Base-by-base conservation (phyloP, 1,140 invertebrate genomes). In the Cyclina sinensis region DNA sequence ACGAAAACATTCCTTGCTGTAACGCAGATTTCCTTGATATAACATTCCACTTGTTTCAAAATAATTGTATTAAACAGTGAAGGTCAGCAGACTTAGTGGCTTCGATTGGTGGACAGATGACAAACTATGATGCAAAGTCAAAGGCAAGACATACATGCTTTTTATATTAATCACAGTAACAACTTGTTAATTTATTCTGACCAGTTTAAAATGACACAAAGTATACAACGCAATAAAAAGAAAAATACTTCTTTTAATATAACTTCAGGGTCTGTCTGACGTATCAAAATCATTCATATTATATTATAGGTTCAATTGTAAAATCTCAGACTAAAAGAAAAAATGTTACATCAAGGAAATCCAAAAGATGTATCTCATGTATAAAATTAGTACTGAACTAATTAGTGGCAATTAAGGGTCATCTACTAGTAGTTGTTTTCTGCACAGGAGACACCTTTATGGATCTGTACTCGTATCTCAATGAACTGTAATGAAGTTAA, bases 261-360 rank as follows among this genome's bases (percentile, higher is more conserved):
- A 4, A 68, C 11, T 68, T 68, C 35, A 68, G 65, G 24, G 12
- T 9, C 27, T 30, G 32, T 27, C 32, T 68, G 65, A 68, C 3
- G 65, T 68, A 30, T 68, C 35, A 68, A 68, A 68, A 68, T 68
- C 24, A 18, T 68, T 68, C 1, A 68, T 37, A 68, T 68, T 39
- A 37, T 73, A 39, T 21, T 18, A 7, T 7, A 4, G 39, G 35
- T 21, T 3, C 12, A 11, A 39, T 21, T 24, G 11, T 21, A 73
- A 73, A 73, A 32, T 32, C 32, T 12, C 39, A 39, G 0, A 9
- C 39, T 35, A 73, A 39, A 73, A n/a, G 5, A 73, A 43, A 46
- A 73, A 39, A 3, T 65, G 68, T 73, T 73, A 73, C 68, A 39
- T 73, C 68, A 73, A 73, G 68, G 68, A 73, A 37, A 39, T 73